Evolutionary conservation across 2,888 invertebrate species (phyloP), one percentile per base, ranked within the genome.

Genomic region (Phyllotreta striolata): DNA sequence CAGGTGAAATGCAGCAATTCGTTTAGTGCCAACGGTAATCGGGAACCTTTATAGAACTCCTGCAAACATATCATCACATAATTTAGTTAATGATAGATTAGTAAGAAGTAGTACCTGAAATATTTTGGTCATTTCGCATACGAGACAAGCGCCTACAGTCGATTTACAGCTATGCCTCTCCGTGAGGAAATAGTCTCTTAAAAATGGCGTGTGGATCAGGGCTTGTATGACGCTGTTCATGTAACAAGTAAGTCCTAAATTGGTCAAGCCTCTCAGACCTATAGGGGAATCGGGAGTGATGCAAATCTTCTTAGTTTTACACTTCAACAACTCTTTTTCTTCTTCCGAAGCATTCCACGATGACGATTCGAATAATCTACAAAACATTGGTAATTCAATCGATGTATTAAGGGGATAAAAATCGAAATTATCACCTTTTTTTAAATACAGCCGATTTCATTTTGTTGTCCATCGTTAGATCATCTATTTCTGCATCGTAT

Each of bases 221-320:
- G 96, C 94, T 85, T 96, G 95, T 7, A 98, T 91, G 74, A 98
- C 96, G 78, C 96, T 96, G 82, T 97, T 98, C 95, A 99, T 96
- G 80, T 97, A 99, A 83, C 98, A 99, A 3, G 98, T 98, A 72
- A 96, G 93, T 39, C 98, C 98, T 68, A 99, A 85, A 83, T 99
- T 99, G 76, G 97, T 90, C 62, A 99, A 84, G 0, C 98, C 98
- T 60, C 98, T 86, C 63, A 99, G 84, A 41, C 98, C 95, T 67
- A 95, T 91, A 38, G 92, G 92, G 60, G 93, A 91, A 77, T 91
- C 90, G 57, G 92, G 89, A 67, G 91, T 87, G 67, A 95, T 90
- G 70, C 91, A 85, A 55, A 94, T 87, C 62, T 93, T 85, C 72
- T 91, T 91, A 5, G 93, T 89, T 76, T 94, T 89, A 57, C 89